Evolutionary conservation across 2,797 vertebrate species (phyloP).

Genomic region (Acanthurus tractus): DNA sequence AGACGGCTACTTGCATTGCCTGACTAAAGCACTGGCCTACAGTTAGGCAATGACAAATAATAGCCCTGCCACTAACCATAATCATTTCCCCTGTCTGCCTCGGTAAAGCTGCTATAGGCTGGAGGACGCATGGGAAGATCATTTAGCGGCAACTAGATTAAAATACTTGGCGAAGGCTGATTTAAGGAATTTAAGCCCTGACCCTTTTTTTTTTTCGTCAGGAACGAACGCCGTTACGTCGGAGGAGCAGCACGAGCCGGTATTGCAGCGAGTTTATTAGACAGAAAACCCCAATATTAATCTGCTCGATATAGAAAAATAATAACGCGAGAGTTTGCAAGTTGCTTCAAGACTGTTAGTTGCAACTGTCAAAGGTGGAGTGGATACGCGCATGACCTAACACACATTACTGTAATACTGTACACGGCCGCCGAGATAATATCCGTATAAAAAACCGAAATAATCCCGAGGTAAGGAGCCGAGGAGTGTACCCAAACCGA

Average conservation of each 20-base stretch:
- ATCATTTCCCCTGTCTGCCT: slow-evolving; percentile 6
- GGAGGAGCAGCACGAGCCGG: slow-evolving; percentile 78
- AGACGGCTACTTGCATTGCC: slow-evolving; percentile 27
- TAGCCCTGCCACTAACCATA: slow-evolving; percentile 17
- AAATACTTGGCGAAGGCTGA: slow-evolving; percentile 67
- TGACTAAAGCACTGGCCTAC: slow-evolving; percentile 52
- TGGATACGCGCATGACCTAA: slow-evolving; percentile 87
- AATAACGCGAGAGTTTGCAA: slow-evolving; percentile 90
- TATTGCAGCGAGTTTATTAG: slow-evolving; percentile 73
- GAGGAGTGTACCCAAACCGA: slow-evolving; percentile 67
- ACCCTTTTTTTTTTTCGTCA: slow-evolving; percentile 79
- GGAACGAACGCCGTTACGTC: slow-evolving; percentile 82
- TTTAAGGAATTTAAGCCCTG: slow-evolving; percentile 76
- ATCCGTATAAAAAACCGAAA: slow-evolving; percentile 83
- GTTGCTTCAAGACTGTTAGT: slow-evolving; percentile 84
- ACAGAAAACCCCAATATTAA: slow-evolving; percentile 69
- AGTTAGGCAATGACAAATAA: slow-evolving; percentile 30
- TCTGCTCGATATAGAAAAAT: slow-evolving; percentile 78
- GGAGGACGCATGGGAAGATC: slow-evolving; percentile 33
- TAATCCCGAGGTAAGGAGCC: slow-evolving; percentile 86
- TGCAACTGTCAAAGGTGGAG: slow-evolving; percentile 91
- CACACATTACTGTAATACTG: slow-evolving; percentile 85
- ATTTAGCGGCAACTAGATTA: slow-evolving; percentile 59
- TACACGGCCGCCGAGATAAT: slow-evolving; percentile 85
- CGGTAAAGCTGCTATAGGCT: slow-evolving; percentile 4